A percentile compares a stretch with the other conserved stretches of the same genome.
These are phyloP conservation scores for Zhengitettix transpicula DNA, from an alignment of 2,888 invertebrate genomes.

Conservation along the genomic window DNA sequence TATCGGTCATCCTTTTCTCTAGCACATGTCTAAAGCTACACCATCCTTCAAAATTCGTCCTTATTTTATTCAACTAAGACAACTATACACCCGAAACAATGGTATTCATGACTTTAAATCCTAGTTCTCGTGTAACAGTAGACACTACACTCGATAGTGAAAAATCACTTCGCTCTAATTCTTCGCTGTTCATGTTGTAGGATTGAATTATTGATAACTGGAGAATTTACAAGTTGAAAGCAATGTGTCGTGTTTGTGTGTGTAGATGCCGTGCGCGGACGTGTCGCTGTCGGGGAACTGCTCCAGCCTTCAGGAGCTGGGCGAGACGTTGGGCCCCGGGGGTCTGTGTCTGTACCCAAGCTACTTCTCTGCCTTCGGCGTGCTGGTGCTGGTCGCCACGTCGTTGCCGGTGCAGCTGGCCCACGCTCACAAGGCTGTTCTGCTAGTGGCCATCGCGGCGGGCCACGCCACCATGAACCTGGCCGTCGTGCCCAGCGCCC, in stretches of 20 bases:
- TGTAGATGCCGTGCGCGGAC: slow-evolving; percentile 14
- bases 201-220: too few species aligned
- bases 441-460: slow-evolving; percentile 42
- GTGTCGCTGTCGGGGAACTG: slow-evolving; percentile 18
- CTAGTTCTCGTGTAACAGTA: too few species aligned
- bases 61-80: too few species aligned
- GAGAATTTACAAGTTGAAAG: too few species aligned
- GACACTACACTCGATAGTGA: too few species aligned
- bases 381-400: slow-evolving; percentile 49
- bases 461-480: slow-evolving; percentile 43
- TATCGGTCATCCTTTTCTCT: too few species aligned
- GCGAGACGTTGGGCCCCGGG: slow-evolving; percentile 20
- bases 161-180: too few species aligned
- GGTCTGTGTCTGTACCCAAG: slow-evolving; percentile 47
- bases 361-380: slow-evolving; percentile 53
- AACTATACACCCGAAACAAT: too few species aligned
- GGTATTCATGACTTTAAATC: too few species aligned
- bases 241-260: background rate
- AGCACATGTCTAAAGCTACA: too few species aligned
- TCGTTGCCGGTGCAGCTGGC: slow-evolving; percentile 55
- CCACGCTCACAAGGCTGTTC: slow-evolving; percentile 46
- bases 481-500: slow-evolving; percentile 32
- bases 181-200: too few species aligned
- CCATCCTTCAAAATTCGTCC: too few species aligned
- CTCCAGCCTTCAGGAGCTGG: slow-evolving; percentile 13